Evolutionary conservation across 2,888 invertebrate species (phyloP).

Genomic region (Linyphia triangularis): DNA sequence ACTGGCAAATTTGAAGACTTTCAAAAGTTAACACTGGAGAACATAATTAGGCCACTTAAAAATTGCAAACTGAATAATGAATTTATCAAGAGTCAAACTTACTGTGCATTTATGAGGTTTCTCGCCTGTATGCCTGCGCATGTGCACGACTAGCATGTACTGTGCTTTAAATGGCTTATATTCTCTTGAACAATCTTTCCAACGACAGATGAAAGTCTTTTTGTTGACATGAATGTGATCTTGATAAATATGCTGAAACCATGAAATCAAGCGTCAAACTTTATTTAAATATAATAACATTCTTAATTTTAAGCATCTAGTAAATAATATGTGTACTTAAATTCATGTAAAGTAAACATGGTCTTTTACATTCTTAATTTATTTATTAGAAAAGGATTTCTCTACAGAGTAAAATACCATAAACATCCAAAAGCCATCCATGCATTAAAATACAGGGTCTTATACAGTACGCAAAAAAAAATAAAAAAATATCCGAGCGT

Average conservation of each 20-base stretch:
- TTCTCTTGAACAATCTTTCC: constrained; percentile 96
- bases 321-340: no score
- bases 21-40: neutral
- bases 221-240: constrained; percentile 96
- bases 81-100: no score
- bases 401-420: no score
- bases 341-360: no score
- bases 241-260: constrained; percentile 88
- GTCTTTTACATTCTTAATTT: no score
- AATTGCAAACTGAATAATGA: neutral
- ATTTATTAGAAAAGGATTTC: no score
- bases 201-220: constrained; percentile 96
- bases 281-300: neutral
- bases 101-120: constrained; percentile 97
- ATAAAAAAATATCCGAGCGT: no score
- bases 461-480: no score
- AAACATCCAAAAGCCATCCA: no score
- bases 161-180: constrained; percentile 99
- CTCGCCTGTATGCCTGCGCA: constrained; percentile 98
- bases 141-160: constrained; percentile 99
- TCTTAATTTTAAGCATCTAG: no score
- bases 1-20: no score
- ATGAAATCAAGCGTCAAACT: neutral
- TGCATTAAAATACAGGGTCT: no score
- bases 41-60: neutral